A percentile compares a stretch with the other conserved stretches of the same genome.
phyloP scores from a whole-genome alignment of 2,888 invertebrate species.

The Pharmacophagus antenor region DNA sequence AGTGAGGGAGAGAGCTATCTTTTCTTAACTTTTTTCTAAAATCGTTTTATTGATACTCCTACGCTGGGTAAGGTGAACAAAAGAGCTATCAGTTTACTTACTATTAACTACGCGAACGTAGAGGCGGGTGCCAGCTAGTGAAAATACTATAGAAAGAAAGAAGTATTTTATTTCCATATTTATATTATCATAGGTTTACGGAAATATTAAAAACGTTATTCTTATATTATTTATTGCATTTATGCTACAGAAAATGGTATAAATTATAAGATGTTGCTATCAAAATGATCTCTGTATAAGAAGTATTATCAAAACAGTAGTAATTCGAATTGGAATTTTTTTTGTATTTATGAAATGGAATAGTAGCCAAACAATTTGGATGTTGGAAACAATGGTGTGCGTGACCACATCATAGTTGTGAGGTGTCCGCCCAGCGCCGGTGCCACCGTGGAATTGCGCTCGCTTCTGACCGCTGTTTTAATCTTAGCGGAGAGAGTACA shows the following conservation, averaged over 20 bases:
- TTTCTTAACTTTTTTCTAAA: background rate
- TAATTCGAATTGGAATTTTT: constrained; percentile 16
- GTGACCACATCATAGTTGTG: constrained; percentile 53
- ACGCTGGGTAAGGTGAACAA: background rate
- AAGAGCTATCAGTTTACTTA: too few relatives aligned
- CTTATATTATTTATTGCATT: too few relatives aligned
- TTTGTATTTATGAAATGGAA: constrained; percentile 15
- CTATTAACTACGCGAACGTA: too few relatives aligned
- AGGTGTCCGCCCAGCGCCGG: constrained; percentile 35
- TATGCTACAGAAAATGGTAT: background rate
- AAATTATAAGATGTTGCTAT: background rate
- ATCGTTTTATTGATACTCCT: background rate
- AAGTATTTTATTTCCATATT: too few relatives aligned
- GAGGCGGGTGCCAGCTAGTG: too few relatives aligned
- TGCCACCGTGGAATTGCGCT: constrained; percentile 24
- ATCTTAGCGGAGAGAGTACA: background rate
- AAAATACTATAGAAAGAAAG: too few relatives aligned
- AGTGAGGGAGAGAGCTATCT: constrained; percentile 42
- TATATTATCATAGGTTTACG: background rate
- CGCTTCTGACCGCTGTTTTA: constrained; percentile 8
- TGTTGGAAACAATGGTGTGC: constrained; percentile 56
- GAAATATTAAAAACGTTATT: background rate
- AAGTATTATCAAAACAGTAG: constrained; percentile 26
- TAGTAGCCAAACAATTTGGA: constrained; percentile 17
- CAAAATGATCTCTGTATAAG: constrained; percentile 35